phyloP scores from a whole-genome alignment of 2,797 vertebrate species.

The Falco rusticolus region DNA sequence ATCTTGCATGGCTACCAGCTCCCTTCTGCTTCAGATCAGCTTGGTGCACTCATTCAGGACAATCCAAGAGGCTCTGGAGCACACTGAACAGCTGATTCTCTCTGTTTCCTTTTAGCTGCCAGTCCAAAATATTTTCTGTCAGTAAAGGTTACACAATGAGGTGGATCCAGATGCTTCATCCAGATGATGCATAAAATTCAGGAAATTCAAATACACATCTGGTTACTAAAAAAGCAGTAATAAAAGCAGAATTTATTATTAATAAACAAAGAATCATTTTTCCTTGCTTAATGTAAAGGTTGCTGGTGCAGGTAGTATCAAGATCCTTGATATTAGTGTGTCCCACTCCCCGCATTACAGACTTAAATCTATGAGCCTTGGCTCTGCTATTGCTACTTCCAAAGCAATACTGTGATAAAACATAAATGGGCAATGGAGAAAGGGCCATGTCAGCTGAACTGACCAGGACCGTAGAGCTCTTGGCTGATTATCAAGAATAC shows the following conservation, averaged over 20 bases:
- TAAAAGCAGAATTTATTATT: not conserved
- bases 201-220: not conserved
- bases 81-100: not conserved
- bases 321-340: not conserved
- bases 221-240: not conserved
- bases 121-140: not conserved
- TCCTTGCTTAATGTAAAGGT: not conserved
- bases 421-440: not conserved
- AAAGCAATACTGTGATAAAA: not conserved
- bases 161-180: conserved; percentile 6
- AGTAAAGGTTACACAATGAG: not conserved
- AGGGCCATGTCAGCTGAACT: not conserved
- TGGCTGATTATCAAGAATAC: not conserved
- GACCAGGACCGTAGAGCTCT: not conserved
- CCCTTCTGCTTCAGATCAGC: not conserved
- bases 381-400: not conserved
- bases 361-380: not conserved
- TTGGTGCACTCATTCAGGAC: not conserved
- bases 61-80: not conserved
- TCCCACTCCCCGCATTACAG: not conserved
- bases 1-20: not conserved
- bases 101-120: not conserved
- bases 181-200: conserved; percentile 17
- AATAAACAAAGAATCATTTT: not conserved
- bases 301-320: not conserved